Base-by-base conservation (phyloP, 2,888 invertebrate species). In the Apamea crenata region DNA sequence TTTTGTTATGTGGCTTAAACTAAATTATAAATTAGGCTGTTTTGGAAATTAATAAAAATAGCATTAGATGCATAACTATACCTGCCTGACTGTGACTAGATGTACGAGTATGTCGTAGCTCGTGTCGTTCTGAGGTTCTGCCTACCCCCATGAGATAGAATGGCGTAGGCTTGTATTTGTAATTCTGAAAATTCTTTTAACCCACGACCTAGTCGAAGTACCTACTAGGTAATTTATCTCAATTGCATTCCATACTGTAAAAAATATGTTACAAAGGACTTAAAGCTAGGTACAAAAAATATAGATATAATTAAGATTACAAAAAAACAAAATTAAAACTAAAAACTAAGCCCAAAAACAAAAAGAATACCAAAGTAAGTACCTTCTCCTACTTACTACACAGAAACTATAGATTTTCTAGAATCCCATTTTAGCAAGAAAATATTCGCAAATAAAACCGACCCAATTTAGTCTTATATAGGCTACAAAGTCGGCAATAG, bases 391-490 rank as follows among this genome's bases (percentile, higher is more conserved):
- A 25, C 32, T 53, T n/a, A n/a, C 18, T n/a, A n/a, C 12, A 14
- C n/a, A 69, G 8, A 53, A 68, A 36, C 5, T 72, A 32, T 12
- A n/a, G 14, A 44, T 74, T 47, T 47, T 56, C 32, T 44, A 47
- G 12, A 81, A 81, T 32, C 44, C 36, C 12, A 47, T 65, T 69
- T 56, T 14, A 47, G 8, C 3, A 65, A 59, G 36, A 61, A 80
- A 44, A 53, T 47, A 29, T 32, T 61, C 68, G 21, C 4, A 36
- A 25, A 59, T 50, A 69, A 75, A 69, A 56, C 12, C 25, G 25
- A 65, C 7, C 56, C 63, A 56, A 81, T 65, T 74, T 47, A 21
- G 25, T 29, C 18, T 10, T 36, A 2, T 63, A 56, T 63, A 63
- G 21, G 56, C 53, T 69, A 47, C 63, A 65, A 75, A 65, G n/a